A percentile compares a stretch with the other conserved stretches of the same genome.
Conservation (phyloP, 92 coral and sea anemone genomes). For the Porites lobata region DNA sequence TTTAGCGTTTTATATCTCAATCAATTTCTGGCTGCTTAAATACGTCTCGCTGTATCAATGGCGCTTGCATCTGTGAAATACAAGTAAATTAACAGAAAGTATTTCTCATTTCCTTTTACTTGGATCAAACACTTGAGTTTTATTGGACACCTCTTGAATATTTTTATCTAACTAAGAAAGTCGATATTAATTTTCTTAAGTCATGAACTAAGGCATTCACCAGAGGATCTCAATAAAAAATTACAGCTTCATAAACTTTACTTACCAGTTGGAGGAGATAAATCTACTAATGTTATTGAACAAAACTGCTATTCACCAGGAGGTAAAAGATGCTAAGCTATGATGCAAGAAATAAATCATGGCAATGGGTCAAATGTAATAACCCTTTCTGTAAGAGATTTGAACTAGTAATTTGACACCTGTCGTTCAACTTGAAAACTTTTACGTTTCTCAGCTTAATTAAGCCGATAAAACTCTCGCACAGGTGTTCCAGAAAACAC, state of each 20-base stretch:
- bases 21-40: too few relatives aligned
- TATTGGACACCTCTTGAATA: neutral
- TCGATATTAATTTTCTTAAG: neutral
- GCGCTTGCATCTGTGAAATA: neutral
- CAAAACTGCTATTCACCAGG: neutral
- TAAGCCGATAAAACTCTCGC: slow-evolving; percentile 4
- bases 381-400: neutral
- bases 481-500: neutral
- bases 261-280: too few relatives aligned
- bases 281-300: neutral
- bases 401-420: neutral
- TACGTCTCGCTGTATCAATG: too few relatives aligned
- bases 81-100: neutral
- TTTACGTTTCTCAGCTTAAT: slow-evolving; percentile 16
- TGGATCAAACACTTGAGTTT: neutral
- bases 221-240: neutral
- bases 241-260: neutral
- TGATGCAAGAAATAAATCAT: neutral
- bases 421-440: slow-evolving; percentile 15
- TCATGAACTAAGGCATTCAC: neutral
- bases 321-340: too few relatives aligned
- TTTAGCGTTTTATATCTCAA: too few relatives aligned
- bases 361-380: neutral
- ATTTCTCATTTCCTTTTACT: slow-evolving; percentile 4
- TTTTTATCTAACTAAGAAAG: neutral